Evolutionary conservation across 1,140 invertebrate species (phyloP).

Genomic region (Euschistus heros): DNA sequence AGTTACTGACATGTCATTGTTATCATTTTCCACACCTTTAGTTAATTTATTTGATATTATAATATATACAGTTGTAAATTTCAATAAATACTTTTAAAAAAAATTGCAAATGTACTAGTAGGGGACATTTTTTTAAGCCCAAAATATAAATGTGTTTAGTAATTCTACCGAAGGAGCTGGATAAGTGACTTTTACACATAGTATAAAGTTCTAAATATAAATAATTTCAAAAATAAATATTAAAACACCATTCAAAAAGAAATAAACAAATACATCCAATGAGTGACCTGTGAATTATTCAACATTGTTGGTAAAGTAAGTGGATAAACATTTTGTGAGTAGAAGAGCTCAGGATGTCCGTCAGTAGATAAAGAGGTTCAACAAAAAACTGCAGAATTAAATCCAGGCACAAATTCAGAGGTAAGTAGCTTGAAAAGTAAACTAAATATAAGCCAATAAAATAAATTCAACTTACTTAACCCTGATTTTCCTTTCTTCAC

Average conservation of each 20-base stretch:
- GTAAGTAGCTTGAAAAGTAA: not conserved
- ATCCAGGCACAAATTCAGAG: not conserved
- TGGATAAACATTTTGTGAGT: not conserved
- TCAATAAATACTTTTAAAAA: not conserved
- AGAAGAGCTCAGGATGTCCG: not conserved
- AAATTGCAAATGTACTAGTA: not conserved
- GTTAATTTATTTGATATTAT: too few relatives aligned
- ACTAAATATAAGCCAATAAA: not conserved
- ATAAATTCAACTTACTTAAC: slow-evolving; percentile 47
- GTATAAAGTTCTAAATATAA: too few relatives aligned
- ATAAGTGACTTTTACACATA: too few relatives aligned
- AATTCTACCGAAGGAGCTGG: too few relatives aligned
- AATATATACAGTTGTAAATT: too few relatives aligned
- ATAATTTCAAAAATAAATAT: too few relatives aligned
- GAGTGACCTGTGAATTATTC: not conserved
- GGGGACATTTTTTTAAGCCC: too few relatives aligned
- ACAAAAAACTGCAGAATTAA: not conserved
- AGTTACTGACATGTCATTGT: too few relatives aligned
- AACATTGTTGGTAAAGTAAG: not conserved
- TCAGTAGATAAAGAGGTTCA: not conserved
- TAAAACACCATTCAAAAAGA: too few relatives aligned
- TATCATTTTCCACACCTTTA: too few relatives aligned
- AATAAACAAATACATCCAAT: too few relatives aligned
- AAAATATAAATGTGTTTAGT: too few relatives aligned
- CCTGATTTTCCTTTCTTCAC: slow-evolving; percentile 54